A percentile compares a stretch with the other conserved stretches of the same genome.
These are phyloP conservation scores for Magallana nippona DNA, from an alignment of 2,888 invertebrate genomes.

Conservation along the genomic window DNA sequence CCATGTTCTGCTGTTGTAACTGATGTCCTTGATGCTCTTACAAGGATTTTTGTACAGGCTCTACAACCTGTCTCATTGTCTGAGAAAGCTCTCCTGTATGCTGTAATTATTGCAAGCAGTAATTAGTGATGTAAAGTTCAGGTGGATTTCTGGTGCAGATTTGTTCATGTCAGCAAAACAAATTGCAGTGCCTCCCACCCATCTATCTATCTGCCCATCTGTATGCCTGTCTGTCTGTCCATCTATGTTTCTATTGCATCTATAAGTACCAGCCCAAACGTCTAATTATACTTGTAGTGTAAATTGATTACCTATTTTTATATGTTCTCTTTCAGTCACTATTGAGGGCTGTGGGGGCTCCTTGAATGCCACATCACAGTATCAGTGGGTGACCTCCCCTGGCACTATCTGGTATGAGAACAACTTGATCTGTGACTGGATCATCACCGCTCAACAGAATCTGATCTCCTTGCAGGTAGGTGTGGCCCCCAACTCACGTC, in stretches of 20 bases:
- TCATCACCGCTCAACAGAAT: conserved; percentile 55
- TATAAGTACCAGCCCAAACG: too few species aligned
- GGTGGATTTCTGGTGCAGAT: conserved; percentile 11
- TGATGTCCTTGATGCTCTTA: neutral
- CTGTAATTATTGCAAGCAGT: conserved; percentile 11
- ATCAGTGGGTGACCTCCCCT: conserved; percentile 63
- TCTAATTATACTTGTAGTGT: neutral
- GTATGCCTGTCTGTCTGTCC: neutral
- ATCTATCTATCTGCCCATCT: neutral
- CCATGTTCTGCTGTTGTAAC: neutral
- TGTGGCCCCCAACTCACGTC: neutral
- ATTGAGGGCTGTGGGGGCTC: conserved; percentile 56
- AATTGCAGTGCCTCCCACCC: neutral
- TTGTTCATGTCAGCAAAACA: neutral
- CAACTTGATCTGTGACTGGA: conserved; percentile 68
- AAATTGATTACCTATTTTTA: neutral
- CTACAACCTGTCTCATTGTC: neutral
- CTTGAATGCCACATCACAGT: conserved; percentile 52
- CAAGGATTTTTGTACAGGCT: conserved; percentile 9
- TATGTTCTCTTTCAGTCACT: conserved; percentile 54
- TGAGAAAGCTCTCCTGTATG: neutral
- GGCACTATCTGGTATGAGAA: conserved; percentile 57
- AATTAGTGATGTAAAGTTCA: conserved; percentile 5
- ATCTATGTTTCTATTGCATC: neutral
- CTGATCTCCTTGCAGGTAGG: conserved; percentile 65